Evolutionary conservation across 2,888 invertebrate species (phyloP), one percentile per base, ranked within the genome.

Genomic region (Phaonia tiefii): DNA sequence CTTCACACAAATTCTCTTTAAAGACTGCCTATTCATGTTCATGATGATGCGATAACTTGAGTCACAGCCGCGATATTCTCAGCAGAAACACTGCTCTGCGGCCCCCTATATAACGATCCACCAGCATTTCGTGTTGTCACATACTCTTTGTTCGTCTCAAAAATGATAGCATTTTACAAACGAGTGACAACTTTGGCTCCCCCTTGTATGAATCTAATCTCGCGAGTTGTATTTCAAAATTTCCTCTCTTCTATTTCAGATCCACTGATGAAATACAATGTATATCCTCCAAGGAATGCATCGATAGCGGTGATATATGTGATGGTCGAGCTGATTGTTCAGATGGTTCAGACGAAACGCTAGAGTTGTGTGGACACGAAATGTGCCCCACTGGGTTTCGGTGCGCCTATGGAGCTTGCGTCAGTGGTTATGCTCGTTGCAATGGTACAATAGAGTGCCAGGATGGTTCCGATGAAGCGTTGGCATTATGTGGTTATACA

Each of bases 351-450:
- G 90, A 90, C 81, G 90, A 90, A 73, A 87, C 86, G 1, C 1
- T 90, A 87, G 69, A 77, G 85, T 10, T 80, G 83, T 74, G 78
- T 75, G 10, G 65, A 1, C 54, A 51, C 5, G 71, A 85, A 79
- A 94, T 94, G 84, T 91, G 92, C 0, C 80, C 87, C 0, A 92
- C 91, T 83, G 91, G 93, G 44, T 88, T 86, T 76, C 86, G 85
- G 37, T 90, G 90, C 75, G 86, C 86, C 17, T 89, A 85, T 26
- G 86, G 86, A 8, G 86, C 72, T 1, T 86, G 86, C 17, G 79
- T 86, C 46, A 31, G 1, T 11, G 39, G 69, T 25, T 49, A 49
- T 13, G 22, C 83, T 3, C 81, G 54, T 1, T 87, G 88, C 0
- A 93, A 93, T 83, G 91, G 92, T 1, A 91, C 10, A 0, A 17